These are phyloP conservation scores for Potamilus streckersoni DNA, from an alignment of 1,140 invertebrate species.

Conservation along the genomic window DNA sequence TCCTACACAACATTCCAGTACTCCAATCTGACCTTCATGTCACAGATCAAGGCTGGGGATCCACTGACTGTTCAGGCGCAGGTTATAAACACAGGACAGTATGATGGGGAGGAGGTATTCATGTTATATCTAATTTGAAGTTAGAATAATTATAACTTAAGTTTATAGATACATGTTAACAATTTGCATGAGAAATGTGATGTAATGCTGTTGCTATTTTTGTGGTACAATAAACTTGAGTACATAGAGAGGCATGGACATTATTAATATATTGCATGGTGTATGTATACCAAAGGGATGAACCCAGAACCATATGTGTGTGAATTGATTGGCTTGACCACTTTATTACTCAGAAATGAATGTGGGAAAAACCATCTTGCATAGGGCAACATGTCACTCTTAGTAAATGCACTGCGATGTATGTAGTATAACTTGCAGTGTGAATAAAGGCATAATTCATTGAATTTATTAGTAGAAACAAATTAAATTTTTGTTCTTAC, in stretches of 20 bases:
- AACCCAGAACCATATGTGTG: too few species aligned
- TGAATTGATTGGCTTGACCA: too few species aligned
- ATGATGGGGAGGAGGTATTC: conserved; percentile 53
- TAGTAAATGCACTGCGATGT: too few species aligned
- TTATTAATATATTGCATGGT: background rate
- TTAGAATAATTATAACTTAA: background rate
- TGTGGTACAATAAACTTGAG: background rate
- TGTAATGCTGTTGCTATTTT: background rate
- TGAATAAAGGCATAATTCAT: too few species aligned
- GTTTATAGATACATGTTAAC: background rate
- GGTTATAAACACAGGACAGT: conserved; percentile 42
- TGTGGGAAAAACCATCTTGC: too few species aligned
- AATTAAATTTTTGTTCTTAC: too few species aligned
- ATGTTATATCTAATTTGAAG: conserved; percentile 12
- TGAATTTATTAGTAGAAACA: too few species aligned
- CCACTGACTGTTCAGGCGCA: conserved; percentile 33
- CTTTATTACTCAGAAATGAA: too few species aligned
- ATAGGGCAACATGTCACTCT: too few species aligned
- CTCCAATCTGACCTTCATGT: conserved; percentile 23
- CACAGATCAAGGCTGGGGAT: conserved; percentile 29
- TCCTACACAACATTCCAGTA: conserved; percentile 54
- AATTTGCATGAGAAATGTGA: background rate
- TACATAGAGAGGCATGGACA: background rate
- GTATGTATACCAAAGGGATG: too few species aligned
- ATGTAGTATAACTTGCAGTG: too few species aligned